Percentiles rank a stretch among this genome's conserved stretches.
Evolutionary conservation across 1,140 invertebrate genomes (phyloP).

Genomic region (Micrasema minimum): DNA sequence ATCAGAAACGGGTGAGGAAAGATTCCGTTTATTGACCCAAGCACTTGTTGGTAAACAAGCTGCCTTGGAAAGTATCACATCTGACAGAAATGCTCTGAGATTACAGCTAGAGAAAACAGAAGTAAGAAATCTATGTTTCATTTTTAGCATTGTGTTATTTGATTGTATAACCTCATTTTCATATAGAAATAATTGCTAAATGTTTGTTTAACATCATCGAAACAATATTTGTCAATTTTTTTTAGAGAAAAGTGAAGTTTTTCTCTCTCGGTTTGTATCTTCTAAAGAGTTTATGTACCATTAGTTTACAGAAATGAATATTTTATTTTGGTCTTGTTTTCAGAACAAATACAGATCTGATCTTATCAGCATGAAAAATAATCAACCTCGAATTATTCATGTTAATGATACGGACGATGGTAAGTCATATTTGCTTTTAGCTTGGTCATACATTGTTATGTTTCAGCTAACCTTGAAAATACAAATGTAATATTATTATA

Average conservation of each 20-base stretch:
- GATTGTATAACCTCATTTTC: constrained; percentile 31
- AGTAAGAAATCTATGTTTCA: constrained; percentile 62
- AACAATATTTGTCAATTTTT: neutral
- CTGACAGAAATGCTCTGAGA: constrained; percentile 82
- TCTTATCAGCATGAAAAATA: constrained; percentile 59
- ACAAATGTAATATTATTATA: too few relatives aligned
- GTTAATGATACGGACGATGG: constrained; percentile 76
- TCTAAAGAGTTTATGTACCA: too few relatives aligned
- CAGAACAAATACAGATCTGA: constrained; percentile 66
- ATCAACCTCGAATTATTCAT: constrained; percentile 63
- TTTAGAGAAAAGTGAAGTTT: neutral
- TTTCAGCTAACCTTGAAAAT: too few relatives aligned
- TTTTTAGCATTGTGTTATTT: too few relatives aligned
- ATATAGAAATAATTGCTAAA: constrained; percentile 24
- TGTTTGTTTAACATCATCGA: constrained; percentile 7
- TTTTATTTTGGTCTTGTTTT: too few relatives aligned
- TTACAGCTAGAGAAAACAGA: constrained; percentile 85
- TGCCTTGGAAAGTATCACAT: constrained; percentile 78
- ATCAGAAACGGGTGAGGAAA: constrained; percentile 48
- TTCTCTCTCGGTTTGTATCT: too few relatives aligned
- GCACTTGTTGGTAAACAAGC: constrained; percentile 85
- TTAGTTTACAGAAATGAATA: too few relatives aligned
- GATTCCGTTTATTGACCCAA: constrained; percentile 77
- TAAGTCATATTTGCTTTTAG: constrained; percentile 53
- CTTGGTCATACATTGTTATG: neutral